Conservation (phyloP, 2,888 invertebrate species). For the Cryptocheilus praepositus region DNA sequence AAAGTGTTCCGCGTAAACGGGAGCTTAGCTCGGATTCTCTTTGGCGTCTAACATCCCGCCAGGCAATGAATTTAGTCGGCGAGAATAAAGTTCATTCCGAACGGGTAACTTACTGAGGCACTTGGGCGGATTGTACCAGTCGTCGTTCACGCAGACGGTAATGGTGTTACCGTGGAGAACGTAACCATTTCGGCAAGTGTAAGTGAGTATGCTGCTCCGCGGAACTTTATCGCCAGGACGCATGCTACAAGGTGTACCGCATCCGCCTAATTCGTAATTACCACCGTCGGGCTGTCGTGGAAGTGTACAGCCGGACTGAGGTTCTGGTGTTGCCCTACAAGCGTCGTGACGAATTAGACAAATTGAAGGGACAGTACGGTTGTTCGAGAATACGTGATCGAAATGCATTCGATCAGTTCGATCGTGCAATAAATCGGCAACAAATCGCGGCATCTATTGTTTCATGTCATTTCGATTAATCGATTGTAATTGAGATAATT, state of each 20-base stretch:
- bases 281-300: conserved; percentile 53
- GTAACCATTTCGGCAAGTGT: conserved; percentile 58
- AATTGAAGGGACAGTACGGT: neutral
- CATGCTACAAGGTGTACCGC: conserved; percentile 48
- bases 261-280: conserved; percentile 51
- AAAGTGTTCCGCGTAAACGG: conserved; percentile 2
- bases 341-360: no score
- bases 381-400: conserved; percentile 3
- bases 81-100: no score
- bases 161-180: conserved; percentile 52
- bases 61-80: neutral
- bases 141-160: conserved; percentile 52
- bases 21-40: neutral
- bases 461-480: no score
- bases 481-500: no score
- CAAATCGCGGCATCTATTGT: no score
- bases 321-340: neutral
- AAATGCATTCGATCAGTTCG: conserved; percentile 4
- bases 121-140: conserved; percentile 50
- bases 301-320: conserved; percentile 43
- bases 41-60: neutral
- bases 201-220: conserved; percentile 54
- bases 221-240: conserved; percentile 56
- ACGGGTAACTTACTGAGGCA: conserved; percentile 49
- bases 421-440: no score